Evolutionary conservation across 2,113 vertebrate genomes (phyloP).

Genomic region (Mobula hypostoma): DNA sequence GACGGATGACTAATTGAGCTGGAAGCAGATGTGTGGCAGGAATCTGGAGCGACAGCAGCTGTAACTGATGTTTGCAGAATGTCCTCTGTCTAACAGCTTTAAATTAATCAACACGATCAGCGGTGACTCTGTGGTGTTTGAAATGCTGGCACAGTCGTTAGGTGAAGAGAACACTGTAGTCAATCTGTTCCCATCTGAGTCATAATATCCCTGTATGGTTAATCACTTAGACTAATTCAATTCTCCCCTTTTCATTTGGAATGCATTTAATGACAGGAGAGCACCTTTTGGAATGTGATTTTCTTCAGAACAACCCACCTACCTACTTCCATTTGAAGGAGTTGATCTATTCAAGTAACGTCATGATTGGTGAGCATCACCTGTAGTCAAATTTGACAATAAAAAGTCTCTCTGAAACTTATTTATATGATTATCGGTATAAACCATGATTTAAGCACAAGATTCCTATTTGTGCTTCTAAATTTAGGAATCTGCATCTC

Average conservation of each 20-base stretch:
- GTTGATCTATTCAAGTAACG: background rate
- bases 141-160: conserved; percentile 36
- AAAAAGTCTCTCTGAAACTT: background rate
- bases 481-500: background rate
- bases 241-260: conserved; percentile 33
- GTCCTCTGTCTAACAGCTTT: conserved; percentile 37
- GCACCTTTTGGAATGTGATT: background rate
- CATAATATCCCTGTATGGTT: conserved; percentile 36
- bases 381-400: background rate
- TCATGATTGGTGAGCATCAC: background rate
- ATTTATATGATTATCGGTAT: background rate
- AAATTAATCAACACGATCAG: conserved; percentile 35
- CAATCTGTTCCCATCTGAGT: conserved; percentile 38
- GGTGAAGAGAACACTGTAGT: conserved; percentile 33
- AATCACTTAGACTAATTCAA: conserved; percentile 38
- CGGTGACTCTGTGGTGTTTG: conserved; percentile 34
- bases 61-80: conserved; percentile 34
- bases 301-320: conserved; percentile 26
- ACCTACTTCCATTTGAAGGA: background rate
- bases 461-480: background rate
- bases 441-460: background rate
- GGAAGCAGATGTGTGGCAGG: conserved; percentile 36
- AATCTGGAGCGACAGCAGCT: conserved; percentile 35
- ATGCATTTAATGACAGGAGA: conserved; percentile 31
- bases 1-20: conserved; percentile 37